Percentiles rank a stretch among this genome's conserved stretches.
phyloP scores from a whole-genome alignment of 2,797 vertebrate species.

The Mus spretus region DNA sequence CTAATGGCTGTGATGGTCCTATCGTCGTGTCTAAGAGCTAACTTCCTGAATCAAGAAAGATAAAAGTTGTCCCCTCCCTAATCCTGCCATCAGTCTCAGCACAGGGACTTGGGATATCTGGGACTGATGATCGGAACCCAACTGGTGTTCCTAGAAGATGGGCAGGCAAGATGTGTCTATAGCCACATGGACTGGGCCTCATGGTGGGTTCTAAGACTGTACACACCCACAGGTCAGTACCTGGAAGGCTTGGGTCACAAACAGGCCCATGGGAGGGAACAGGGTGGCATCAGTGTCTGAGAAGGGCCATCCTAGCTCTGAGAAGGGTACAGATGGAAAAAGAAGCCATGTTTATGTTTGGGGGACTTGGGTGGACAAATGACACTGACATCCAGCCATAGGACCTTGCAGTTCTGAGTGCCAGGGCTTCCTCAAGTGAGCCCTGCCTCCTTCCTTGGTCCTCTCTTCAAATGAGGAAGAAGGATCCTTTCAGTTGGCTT shows the following conservation, averaged over 20 bases:
- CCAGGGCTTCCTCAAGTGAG: not conserved
- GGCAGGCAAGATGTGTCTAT: not conserved
- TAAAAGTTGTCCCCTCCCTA: not conserved
- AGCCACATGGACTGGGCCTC: not conserved
- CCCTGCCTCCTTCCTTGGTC: not conserved
- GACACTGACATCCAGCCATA: not conserved
- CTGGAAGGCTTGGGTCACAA: not conserved
- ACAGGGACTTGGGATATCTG: not conserved
- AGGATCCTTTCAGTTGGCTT: not conserved
- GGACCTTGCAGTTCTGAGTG: not conserved
- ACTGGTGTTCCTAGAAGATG: not conserved
- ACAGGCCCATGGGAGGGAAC: not conserved
- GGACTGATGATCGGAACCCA: not conserved
- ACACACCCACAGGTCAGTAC: not conserved
- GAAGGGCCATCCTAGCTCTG: not conserved
- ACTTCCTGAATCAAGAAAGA: constrained; percentile 5
- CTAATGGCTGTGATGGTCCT: not conserved
- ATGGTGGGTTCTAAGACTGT: not conserved
- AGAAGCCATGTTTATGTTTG: not conserved
- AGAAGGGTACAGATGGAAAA: not conserved
- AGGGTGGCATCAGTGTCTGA: not conserved
- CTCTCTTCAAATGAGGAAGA: not conserved
- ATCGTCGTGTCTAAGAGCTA: not conserved
- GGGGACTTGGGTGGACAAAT: not conserved
- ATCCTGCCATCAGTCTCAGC: not conserved